These are phyloP conservation scores for Atrichornis clamosus DNA, from an alignment of 2,113 vertebrate species.

Conservation along the genomic window DNA sequence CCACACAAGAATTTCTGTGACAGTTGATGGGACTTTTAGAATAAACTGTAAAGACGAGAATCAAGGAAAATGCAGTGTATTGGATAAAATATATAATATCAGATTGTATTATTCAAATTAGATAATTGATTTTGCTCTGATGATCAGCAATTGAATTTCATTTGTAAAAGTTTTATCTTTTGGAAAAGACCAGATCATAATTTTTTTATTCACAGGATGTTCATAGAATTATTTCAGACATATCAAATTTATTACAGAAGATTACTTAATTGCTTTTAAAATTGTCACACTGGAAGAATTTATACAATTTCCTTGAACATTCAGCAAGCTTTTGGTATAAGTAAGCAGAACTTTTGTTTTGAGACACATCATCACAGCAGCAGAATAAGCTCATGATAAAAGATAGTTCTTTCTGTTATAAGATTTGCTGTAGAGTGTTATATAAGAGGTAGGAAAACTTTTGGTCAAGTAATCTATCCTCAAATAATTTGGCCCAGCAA, in stretches of 20 bases:
- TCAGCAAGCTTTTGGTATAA: not conserved
- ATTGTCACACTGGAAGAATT: not conserved
- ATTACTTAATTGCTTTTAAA: not conserved
- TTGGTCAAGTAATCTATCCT: not conserved
- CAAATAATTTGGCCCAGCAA: not conserved
- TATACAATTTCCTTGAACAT: not conserved
- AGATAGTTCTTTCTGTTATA: not conserved
- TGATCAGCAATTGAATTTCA: not conserved
- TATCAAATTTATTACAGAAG: not conserved
- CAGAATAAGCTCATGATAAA: not conserved
- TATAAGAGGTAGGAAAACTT: too few species aligned
- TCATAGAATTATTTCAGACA: not conserved
- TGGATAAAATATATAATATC: not conserved
- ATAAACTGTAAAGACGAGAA: not conserved
- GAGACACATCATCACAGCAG: not conserved
- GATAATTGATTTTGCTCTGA: not conserved
- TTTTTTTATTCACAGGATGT: not conserved
- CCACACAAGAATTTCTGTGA: not conserved
- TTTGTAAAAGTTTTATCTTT: not conserved
- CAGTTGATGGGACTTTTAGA: not conserved
- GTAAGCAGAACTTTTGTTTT: not conserved
- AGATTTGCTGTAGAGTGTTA: not conserved
- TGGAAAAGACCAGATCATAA: not conserved
- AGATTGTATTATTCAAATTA: not conserved
- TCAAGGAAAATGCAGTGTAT: not conserved